Percentiles rank a stretch among this genome's conserved stretches.
phyloP scores from a whole-genome alignment of 2,888 invertebrate species.

The Tetrapedia diversipes region DNA sequence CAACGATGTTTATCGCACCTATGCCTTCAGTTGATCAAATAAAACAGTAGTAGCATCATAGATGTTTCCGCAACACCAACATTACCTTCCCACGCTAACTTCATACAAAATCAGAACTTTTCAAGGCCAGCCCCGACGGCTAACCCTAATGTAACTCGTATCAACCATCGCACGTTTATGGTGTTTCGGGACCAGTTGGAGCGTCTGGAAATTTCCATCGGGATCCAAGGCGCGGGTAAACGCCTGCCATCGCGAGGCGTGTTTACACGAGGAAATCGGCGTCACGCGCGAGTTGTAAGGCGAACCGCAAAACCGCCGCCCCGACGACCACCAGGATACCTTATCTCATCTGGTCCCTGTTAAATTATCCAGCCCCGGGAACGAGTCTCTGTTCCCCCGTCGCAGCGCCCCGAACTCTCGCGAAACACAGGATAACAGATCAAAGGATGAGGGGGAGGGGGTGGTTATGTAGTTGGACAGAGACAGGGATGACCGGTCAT shows the following conservation, averaged over 20 bases:
- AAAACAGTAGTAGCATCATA: too few relatives aligned
- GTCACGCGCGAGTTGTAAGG: slow-evolving; percentile 55
- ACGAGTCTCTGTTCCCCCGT: slow-evolving; percentile 55
- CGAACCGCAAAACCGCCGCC: slow-evolving; percentile 66
- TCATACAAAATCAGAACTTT: too few relatives aligned
- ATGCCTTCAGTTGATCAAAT: too few relatives aligned
- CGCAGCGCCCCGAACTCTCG: slow-evolving; percentile 47
- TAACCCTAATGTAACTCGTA: too few relatives aligned
- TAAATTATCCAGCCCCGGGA: slow-evolving; percentile 71
- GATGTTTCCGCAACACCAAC: too few relatives aligned
- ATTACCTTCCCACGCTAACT: too few relatives aligned
- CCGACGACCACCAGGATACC: slow-evolving; percentile 70
- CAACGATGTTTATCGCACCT: too few relatives aligned
- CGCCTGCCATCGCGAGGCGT: slow-evolving; percentile 48
- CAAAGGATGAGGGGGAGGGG: slow-evolving; percentile 11
- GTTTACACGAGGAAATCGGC: slow-evolving; percentile 66
- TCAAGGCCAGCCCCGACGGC: too few relatives aligned
- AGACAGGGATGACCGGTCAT: slow-evolving; percentile 12
- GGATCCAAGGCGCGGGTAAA: slow-evolving; percentile 33
- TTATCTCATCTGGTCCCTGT: slow-evolving; percentile 75
- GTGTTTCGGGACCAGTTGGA: not conserved
- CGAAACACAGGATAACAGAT: slow-evolving; percentile 48
- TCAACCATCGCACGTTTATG: slow-evolving; percentile 12
- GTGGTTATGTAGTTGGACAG: slow-evolving; percentile 11
- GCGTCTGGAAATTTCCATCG: slow-evolving; percentile 48